Conservation (phyloP, 2,888 invertebrate genomes). For the Leucophenga maculata region DNA sequence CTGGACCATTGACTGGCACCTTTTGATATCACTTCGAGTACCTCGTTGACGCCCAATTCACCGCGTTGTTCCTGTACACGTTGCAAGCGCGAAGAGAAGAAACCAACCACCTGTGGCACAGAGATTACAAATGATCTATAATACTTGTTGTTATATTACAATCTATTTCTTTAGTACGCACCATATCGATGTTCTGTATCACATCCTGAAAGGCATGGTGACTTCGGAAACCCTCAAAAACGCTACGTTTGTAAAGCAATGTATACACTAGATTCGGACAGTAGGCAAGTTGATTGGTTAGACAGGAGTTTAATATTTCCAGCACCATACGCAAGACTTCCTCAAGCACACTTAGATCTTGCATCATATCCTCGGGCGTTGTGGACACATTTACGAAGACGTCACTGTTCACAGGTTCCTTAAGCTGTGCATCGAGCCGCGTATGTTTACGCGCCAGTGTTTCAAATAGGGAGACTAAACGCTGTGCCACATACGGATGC, state of each 20-base stretch:
- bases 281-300: slow-evolving; percentile 88
- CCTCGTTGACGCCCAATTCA: slow-evolving; percentile 88
- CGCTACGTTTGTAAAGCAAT: slow-evolving; percentile 90
- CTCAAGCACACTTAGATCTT: slow-evolving; percentile 92
- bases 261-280: slow-evolving; percentile 96
- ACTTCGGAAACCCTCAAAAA: slow-evolving; percentile 89
- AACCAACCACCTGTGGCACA: slow-evolving; percentile 76
- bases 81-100: slow-evolving; percentile 77
- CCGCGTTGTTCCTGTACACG: slow-evolving; percentile 78
- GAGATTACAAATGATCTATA: background rate
- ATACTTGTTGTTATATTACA: background rate
- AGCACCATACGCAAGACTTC: slow-evolving; percentile 97
- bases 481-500: slow-evolving; percentile 96
- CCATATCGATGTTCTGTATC: slow-evolving; percentile 95
- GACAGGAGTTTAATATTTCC: slow-evolving; percentile 96
- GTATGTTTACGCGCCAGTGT: slow-evolving; percentile 90
- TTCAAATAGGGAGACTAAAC: slow-evolving; percentile 92
- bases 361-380: slow-evolving; percentile 75
- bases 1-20: slow-evolving; percentile 95
- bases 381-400: slow-evolving; percentile 68
- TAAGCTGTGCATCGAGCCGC: slow-evolving; percentile 77
- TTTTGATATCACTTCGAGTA: slow-evolving; percentile 89
- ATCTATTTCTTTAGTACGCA: slow-evolving; percentile 70
- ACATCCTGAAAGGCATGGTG: slow-evolving; percentile 94
- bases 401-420: slow-evolving; percentile 70